Percentiles rank a stretch among this genome's conserved stretches.
These are phyloP conservation scores for Sebastiscus tertius DNA, from an alignment of 2,797 vertebrate genomes.

Conservation along the genomic window DNA sequence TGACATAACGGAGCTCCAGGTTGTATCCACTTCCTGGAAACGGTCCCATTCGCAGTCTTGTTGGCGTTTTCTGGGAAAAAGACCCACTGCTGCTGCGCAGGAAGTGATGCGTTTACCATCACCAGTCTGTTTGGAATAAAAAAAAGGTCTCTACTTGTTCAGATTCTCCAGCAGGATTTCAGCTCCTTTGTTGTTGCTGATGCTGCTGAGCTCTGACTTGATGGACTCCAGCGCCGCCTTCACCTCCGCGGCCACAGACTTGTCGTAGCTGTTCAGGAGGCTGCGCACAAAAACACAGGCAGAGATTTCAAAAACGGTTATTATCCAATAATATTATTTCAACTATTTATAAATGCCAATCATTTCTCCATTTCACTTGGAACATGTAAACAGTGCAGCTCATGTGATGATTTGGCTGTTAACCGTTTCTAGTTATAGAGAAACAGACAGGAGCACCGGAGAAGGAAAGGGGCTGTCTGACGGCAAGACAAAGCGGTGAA, in stretches of 20 bases:
- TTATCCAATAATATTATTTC: fast-evolving
- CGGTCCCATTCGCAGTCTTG: neutral
- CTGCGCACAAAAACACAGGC: conserved; percentile 67
- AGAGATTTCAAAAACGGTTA: neutral
- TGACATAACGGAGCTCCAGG: neutral
- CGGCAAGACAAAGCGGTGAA: fast-evolving
- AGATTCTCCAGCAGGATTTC: conserved; percentile 89
- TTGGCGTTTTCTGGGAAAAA: neutral
- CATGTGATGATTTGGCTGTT: neutral
- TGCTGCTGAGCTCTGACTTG: conserved; percentile 80
- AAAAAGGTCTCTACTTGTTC: conserved; percentile 55
- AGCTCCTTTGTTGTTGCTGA: conserved; percentile 85
- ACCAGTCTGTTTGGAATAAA: neutral
- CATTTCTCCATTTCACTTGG: neutral
- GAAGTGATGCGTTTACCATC: neutral
- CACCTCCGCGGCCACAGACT: conserved; percentile 83
- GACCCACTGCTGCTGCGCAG: neutral
- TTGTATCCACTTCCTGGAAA: neutral
- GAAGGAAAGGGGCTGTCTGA: no score
- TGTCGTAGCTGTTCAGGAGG: conserved; percentile 89
- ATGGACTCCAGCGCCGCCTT: conserved; percentile 85
- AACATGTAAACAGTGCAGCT: neutral
- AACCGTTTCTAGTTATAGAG: neutral
- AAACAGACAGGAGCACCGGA: no score
- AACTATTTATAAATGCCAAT: neutral